Evolutionary conservation across 2,888 invertebrate genomes (phyloP), one percentile per base, ranked within the genome.

Genomic region (Neoaliturus tenellus): DNA sequence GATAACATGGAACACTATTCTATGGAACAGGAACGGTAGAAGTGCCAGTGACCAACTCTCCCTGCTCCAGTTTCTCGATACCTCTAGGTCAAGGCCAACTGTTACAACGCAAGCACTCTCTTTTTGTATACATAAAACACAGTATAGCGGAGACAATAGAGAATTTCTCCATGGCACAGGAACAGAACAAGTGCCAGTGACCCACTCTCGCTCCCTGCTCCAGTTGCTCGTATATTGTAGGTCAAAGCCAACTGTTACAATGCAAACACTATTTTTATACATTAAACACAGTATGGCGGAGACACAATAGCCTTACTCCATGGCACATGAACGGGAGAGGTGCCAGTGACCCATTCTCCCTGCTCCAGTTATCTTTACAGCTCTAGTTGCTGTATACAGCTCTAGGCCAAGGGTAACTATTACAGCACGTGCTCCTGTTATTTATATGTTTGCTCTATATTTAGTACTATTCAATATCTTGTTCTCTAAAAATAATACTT

Each of bases 61-160:
- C 39, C 39, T 39, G 39, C 39, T 39, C 39, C 39, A 39, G 39
- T 39, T 39, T n/a, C n/a, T n/a, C n/a, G 39, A 8, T 44, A 14
- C 20, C 62, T 28, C 62, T 62, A 28, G 62, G 62, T 62, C 62
- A 62, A 62, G 62, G 62, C 31, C 62, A 28, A 1, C 62, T 31
- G 62, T 62, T 20, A 62, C 62, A 14, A 14, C 51, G 23, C 14
- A 62, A 4, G 28, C 31, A 62, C 25, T n/a, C n/a, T n/a, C n/a
- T n/a, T n/a, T n/a, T n/a, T n/a, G n/a, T n/a, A n/a, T n/a, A n/a
- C n/a, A n/a, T n/a, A n/a, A n/a, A n/a, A n/a, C n/a, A n/a, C n/a
- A n/a, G n/a, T n/a, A n/a, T n/a, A n/a, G n/a, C 23, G 51, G 51
- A 3, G 23, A 51, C 51, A 51, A 0, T 23, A 10, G 20, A 23